phyloP scores from a whole-genome alignment of 2,797 vertebrate species.

The Chromobotia macracanthus region DNA sequence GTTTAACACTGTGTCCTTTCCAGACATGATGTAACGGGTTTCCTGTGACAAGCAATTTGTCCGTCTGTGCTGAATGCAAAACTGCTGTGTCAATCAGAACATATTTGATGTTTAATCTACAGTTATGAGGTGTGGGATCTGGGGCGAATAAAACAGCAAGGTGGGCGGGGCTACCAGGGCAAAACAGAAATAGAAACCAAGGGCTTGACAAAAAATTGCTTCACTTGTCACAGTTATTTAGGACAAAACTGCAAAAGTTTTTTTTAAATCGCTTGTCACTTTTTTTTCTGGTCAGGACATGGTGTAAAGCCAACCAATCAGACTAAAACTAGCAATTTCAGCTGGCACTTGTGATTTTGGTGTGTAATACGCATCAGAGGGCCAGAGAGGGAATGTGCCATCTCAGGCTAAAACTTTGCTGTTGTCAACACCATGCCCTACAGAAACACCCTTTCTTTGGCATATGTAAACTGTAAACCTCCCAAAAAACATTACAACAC shows the following conservation, averaged over 20 bases:
- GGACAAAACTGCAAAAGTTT: not conserved
- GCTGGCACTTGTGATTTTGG: not conserved
- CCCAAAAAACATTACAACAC: no score
- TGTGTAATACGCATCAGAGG: not conserved
- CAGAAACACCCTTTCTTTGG: not conserved
- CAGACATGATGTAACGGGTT: not conserved
- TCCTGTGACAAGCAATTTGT: not conserved
- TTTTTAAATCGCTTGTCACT: not conserved
- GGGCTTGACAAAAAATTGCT: not conserved
- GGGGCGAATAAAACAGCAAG: not conserved
- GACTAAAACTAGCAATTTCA: not conserved
- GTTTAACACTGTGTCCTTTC: not conserved
- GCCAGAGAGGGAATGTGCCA: no score
- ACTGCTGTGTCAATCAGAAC: not conserved
- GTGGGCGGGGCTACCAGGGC: not conserved
- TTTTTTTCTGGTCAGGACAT: not conserved
- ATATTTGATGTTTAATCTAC: slow-evolving; percentile 6
- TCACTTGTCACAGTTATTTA: not conserved
- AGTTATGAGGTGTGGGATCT: not conserved
- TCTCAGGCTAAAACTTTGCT: no score
- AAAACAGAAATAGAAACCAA: not conserved
- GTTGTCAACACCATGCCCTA: no score
- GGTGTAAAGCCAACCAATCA: not conserved
- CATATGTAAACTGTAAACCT: not conserved
- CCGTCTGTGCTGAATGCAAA: not conserved